Evolutionary conservation across 2,797 vertebrate genomes (phyloP).

Genomic region (Pangasius krempfi): DNA sequence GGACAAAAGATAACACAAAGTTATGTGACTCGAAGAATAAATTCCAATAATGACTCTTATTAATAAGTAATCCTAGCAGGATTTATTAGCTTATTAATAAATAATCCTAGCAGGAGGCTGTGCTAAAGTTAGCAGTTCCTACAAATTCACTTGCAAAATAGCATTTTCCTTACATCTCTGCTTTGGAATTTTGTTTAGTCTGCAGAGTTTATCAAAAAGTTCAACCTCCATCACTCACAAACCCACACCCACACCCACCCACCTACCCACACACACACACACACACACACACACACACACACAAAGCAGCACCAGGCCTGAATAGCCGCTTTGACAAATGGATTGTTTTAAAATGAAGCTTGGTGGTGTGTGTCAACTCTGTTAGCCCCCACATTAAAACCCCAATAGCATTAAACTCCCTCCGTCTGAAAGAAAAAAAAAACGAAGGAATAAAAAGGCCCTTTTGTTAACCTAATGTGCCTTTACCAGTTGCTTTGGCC

Average conservation of each 20-base stretch:
- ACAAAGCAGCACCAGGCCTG: conserved; percentile 42
- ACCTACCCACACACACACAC: conserved; percentile 55
- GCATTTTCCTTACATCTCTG: background rate
- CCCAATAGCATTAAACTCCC: conserved; percentile 63
- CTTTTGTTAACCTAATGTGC: conserved; percentile 84
- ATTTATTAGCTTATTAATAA: too few relatives aligned
- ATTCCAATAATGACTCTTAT: background rate
- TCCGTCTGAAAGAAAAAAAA: conserved; percentile 54
- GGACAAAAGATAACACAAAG: background rate
- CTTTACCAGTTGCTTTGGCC: conserved; percentile 84
- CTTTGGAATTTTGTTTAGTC: conserved; percentile 10
- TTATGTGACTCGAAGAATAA: background rate
- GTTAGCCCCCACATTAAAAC: conserved; percentile 66
- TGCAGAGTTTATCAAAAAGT: conserved; percentile 19
- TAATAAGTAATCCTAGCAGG: too few relatives aligned
- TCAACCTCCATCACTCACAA: background rate
- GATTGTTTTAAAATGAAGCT: conserved; percentile 62
- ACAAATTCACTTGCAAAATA: background rate
- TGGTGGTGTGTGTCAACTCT: conserved; percentile 52
- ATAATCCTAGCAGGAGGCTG: too few relatives aligned
- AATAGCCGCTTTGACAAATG: conserved; percentile 56
- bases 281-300: conserved; percentile 32
- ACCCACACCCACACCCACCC: conserved; percentile 38
- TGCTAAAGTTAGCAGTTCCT: background rate
- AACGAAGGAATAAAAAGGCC: conserved; percentile 63